A percentile compares a stretch with the other conserved stretches of the same genome.
Evolutionary conservation across 2,113 vertebrate genomes (phyloP).

Genomic region (Mustela nigripes): DNA sequence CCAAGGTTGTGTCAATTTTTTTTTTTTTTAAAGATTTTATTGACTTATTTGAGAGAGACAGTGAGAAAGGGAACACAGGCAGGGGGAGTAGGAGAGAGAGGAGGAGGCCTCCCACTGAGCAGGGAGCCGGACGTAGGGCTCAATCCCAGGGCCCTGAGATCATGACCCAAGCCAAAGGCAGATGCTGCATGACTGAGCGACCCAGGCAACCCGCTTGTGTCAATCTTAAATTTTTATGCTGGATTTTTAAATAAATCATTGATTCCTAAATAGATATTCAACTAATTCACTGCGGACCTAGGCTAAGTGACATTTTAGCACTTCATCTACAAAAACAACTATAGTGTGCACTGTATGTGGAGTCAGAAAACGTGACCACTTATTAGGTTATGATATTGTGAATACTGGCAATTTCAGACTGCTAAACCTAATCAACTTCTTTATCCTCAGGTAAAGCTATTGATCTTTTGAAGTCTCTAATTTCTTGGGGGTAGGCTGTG

Average conservation of each 20-base stretch:
- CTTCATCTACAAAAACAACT: neutral
- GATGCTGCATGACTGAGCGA: neutral
- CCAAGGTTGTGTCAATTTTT: neutral
- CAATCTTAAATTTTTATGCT: slow-evolving; percentile 27
- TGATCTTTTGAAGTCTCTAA: neutral
- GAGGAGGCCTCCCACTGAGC: neutral
- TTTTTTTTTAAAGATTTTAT: neutral
- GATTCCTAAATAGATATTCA: slow-evolving; percentile 48
- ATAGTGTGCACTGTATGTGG: neutral
- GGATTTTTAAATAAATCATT: slow-evolving; percentile 47
- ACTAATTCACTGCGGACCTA: slow-evolving; percentile 31
- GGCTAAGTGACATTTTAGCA: neutral
- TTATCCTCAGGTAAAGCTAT: neutral
- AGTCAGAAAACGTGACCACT: neutral
- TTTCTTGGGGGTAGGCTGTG: neutral
- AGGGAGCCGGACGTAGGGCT: no score
- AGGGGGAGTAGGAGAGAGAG: neutral
- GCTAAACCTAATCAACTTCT: neutral
- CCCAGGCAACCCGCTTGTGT: no score
- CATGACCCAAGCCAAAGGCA: neutral
- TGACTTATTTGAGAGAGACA: no score
- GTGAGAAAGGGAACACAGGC: neutral
- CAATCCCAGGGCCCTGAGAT: neutral
- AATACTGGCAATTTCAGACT: neutral
- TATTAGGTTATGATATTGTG: neutral